Evolutionary conservation across 2,797 vertebrate species (phyloP), one percentile per base, ranked within the genome.

Genomic region (Acanthurus tractus): DNA sequence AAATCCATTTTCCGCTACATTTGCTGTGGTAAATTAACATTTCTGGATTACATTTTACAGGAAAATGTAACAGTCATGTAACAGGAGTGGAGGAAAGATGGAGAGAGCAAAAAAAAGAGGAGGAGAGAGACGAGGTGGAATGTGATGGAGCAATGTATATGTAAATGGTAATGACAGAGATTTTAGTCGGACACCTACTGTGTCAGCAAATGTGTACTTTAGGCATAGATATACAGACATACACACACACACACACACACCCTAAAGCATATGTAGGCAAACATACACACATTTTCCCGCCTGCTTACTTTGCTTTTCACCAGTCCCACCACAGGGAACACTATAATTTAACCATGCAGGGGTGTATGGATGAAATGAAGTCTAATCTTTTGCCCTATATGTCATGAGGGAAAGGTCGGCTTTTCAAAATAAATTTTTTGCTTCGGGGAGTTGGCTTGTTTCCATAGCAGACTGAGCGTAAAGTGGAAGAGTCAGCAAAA

Each of bases 1-100:
- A 86, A 90, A 92, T 86, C 69, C 71, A 92, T 93, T 93, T 93
- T 90, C 82, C 46, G 66, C 92, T 92, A 81, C 80, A 86, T 90
- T 89, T 92, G 82, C 82, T 81, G 74, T 77, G 25, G 81, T 74
- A 89, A 93, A 91, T 83, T 78, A 45, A 74, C 88, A 87, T 46
- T 86, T 78, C 63, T 86, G 80, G 70, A 87, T 92, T 84, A 84
- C 73, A 83, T 85, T 89, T 74, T 79, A 77, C 68, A 76, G 64
- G 61, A 77, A 68, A 78, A 84, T 2, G 70, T 70, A 74, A 82
- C 53, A 58, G 73, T 65, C 53, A 68, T 29, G 55, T 58, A n/a
- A n/a, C n/a, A n/a, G n/a, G n/a, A 80, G 72, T 15, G 69, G 48
- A 49, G 65, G 50, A 58, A 76, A 45, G 62, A 81, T 25, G 29